phyloP scores from a whole-genome alignment of 1,140 invertebrate species.

The Aradophagus sp. region DNA sequence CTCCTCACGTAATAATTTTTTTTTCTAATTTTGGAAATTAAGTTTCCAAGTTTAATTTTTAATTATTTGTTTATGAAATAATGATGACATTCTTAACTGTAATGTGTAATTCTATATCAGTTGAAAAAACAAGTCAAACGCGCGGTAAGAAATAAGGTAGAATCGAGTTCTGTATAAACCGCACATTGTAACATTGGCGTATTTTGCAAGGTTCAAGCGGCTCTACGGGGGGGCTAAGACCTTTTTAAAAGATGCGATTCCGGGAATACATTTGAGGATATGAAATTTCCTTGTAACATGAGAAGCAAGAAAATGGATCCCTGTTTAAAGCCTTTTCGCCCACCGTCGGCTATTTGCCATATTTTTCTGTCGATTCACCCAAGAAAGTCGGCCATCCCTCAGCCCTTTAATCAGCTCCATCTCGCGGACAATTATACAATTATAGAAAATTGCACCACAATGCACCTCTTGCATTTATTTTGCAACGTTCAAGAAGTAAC shows the following conservation, averaged over 20 bases:
- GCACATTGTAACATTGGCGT: slow-evolving; percentile 35
- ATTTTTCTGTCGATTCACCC: slow-evolving; percentile 29
- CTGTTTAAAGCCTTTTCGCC: slow-evolving; percentile 47
- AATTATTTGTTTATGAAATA: no score
- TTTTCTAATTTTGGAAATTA: no score
- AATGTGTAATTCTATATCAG: no score
- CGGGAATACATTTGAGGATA: slow-evolving; percentile 41
- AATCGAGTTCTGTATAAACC: no score
- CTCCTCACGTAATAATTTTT: no score
- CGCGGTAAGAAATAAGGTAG: no score
- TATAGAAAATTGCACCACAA: slow-evolving; percentile 6
- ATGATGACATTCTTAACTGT: no score
- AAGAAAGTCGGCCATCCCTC: slow-evolving; percentile 38
- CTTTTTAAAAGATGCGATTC: slow-evolving; percentile 55
- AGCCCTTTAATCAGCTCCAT: slow-evolving; percentile 51
- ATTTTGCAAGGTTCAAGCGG: slow-evolving; percentile 56
- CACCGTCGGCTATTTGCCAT: slow-evolving; percentile 34
- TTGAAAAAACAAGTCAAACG: no score
- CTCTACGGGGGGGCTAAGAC: slow-evolving; percentile 58
- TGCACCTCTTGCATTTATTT: no score
- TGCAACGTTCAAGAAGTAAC: no score
- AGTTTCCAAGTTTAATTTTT: no score
- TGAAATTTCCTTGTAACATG: slow-evolving; percentile 55
- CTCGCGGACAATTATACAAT: slow-evolving; percentile 47
- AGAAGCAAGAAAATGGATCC: slow-evolving; percentile 51